Evolutionary conservation across 2,888 invertebrate species (phyloP), one percentile per base, ranked within the genome.

Genomic region (Leptinotarsa juncta): DNA sequence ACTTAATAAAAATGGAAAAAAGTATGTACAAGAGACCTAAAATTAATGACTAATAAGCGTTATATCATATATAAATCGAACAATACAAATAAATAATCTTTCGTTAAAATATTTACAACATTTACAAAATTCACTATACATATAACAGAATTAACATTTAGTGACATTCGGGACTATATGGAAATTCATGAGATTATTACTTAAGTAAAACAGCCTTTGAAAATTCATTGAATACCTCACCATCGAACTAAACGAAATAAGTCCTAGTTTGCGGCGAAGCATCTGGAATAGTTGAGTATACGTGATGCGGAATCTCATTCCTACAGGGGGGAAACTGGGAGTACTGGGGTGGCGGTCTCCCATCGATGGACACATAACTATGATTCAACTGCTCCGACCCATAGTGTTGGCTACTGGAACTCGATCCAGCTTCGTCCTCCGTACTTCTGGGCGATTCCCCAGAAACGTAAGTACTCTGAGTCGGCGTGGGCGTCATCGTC

Each of bases 321-420:
- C 84, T 78, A 62, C 83, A 83, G 15, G 83, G 82, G 18, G 82
- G 83, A 60, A 48, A 69, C 20, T 86, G 86, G 4, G 86, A 82
- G 77, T 88, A 88, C 77, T 87, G 87, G 3, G 69, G 87, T 1
- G 68, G 87, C 23, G 88, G 88, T 77, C 87, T 80, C n/a, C 86
- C 86, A 76, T 92, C 92, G 82, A 92, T 92, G 79, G 92, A 92
- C 88, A 92, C 91, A 88, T 92, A 92, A 89, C 92, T 92, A 87
- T 92, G 92, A 87, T 92, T 92, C 84, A 91, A 89, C 85, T 91
- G 90, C 84, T 92, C 90, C 82, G 91, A 91, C 85, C 91, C 92
- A 83, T 91, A 92, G 85, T 91, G 91, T 85, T 91, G 91, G 86
- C 91, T 91, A 75, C 88, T 88, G 57, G 88, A 84, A 80, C 88